These are phyloP conservation scores for Lycia hirtaria DNA, from an alignment of 2,888 invertebrate species.

Conservation along the genomic window DNA sequence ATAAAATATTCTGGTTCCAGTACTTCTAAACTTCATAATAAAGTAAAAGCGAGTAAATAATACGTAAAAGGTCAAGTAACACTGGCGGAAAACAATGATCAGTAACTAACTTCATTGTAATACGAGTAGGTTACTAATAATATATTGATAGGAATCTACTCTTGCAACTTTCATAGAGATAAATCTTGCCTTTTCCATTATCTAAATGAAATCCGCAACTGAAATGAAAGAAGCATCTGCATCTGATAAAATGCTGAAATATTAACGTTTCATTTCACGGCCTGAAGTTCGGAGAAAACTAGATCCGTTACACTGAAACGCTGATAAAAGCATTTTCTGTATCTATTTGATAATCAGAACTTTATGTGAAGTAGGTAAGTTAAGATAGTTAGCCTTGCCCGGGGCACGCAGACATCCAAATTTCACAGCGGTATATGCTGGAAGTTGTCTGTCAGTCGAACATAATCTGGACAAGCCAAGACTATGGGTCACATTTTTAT, in stretches of 20 bases:
- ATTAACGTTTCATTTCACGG: slow-evolving; percentile 20
- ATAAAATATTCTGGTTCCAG: too few relatives aligned
- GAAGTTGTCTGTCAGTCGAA: too few relatives aligned
- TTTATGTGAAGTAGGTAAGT: too few relatives aligned
- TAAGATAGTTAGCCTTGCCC: too few relatives aligned
- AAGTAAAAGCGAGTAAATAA: neutral
- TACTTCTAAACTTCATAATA: too few relatives aligned
- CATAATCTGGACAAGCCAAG: too few relatives aligned
- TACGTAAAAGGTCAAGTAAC: slow-evolving; percentile 8
- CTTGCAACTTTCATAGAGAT: slow-evolving; percentile 3
- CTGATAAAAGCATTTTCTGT: slow-evolving; percentile 2
- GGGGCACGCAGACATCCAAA: too few relatives aligned
- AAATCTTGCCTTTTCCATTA: slow-evolving; percentile 24
- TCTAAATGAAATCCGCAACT: slow-evolving; percentile 32
- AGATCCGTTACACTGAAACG: too few relatives aligned
- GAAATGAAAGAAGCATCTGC: slow-evolving; percentile 22
- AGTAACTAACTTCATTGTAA: neutral
- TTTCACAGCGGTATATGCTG: too few relatives aligned
- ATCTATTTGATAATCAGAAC: neutral
- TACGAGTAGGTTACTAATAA: neutral
- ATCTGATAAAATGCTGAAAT: slow-evolving; percentile 22
- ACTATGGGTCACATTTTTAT: too few relatives aligned
- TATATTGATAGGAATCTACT: slow-evolving; percentile 20
- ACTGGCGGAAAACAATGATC: neutral
- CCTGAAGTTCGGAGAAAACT: slow-evolving; percentile 4